phyloP scores from a whole-genome alignment of 2,113 vertebrate species.

The Jaculus jaculus region DNA sequence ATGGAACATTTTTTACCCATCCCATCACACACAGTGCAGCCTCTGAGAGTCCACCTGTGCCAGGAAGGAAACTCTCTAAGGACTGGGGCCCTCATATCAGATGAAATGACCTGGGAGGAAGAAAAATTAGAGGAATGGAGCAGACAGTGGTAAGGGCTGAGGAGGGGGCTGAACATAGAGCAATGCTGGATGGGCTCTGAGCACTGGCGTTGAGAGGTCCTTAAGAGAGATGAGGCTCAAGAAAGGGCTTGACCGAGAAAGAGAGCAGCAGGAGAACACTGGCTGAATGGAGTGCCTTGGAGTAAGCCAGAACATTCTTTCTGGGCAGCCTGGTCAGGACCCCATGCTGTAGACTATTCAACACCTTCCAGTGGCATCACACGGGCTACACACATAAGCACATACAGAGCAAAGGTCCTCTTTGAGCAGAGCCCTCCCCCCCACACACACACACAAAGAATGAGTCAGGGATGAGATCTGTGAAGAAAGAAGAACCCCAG shows the following conservation, averaged over 20 bases:
- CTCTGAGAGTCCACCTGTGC: not conserved
- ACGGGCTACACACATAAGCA: not conserved
- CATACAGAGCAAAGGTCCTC: not conserved
- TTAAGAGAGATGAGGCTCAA: not conserved
- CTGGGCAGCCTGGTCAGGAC: not conserved
- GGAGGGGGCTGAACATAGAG: rapidly evolving
- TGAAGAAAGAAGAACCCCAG: not conserved
- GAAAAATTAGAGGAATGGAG: not conserved
- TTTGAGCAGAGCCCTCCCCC: not conserved
- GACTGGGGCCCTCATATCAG: rapidly evolving
- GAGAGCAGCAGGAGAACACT: too few relatives aligned
- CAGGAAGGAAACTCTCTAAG: not conserved
- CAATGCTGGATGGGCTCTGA: not conserved
- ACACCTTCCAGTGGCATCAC: not conserved
- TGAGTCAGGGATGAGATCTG: not conserved
- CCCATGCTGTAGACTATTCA: not conserved
- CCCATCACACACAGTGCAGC: not conserved
- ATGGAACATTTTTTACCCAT: not conserved
- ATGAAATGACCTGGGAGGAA: not conserved
- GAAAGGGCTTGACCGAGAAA: not conserved
- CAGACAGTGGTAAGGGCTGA: not conserved
- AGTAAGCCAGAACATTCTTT: not conserved
- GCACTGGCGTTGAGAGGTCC: too few relatives aligned
- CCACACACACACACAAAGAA: not conserved
- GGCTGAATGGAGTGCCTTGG: not conserved